These are phyloP conservation scores for Acanthurus leucopareius DNA, from an alignment of 2,797 vertebrate species.

Conservation along the genomic window DNA sequence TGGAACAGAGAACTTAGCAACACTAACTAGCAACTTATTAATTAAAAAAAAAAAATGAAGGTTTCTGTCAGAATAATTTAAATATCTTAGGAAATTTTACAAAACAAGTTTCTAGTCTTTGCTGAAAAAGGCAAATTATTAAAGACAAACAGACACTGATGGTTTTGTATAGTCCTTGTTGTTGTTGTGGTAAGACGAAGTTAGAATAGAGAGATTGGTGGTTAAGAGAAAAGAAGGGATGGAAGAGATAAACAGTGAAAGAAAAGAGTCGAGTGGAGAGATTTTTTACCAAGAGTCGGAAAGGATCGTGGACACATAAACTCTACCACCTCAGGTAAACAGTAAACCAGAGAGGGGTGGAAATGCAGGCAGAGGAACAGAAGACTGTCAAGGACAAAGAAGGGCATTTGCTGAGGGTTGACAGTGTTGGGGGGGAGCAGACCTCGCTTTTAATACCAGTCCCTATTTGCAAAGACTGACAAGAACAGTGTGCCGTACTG, in stretches of 20 bases:
- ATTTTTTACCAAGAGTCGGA: slow-evolving; percentile 20
- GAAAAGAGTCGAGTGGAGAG: slow-evolving; percentile 21
- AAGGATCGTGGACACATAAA: slow-evolving; percentile 39
- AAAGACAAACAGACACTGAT: neutral
- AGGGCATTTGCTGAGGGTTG: slow-evolving; percentile 58
- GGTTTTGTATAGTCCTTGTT: neutral
- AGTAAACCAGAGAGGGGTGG: slow-evolving; percentile 18
- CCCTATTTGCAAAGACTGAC: slow-evolving; percentile 39
- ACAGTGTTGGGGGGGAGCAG: slow-evolving; percentile 33
- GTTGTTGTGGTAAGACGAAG: neutral
- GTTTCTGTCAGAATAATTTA: neutral
- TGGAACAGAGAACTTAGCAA: neutral
- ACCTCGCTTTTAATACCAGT: slow-evolving; percentile 33
- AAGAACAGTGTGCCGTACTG: slow-evolving; percentile 31
- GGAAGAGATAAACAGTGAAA: slow-evolving; percentile 34
- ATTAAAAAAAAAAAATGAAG: neutral
- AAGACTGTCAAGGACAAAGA: slow-evolving; percentile 67
- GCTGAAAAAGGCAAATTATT: neutral
- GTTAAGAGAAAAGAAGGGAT: slow-evolving; percentile 38
- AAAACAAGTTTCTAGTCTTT: neutral
- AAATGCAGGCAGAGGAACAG: slow-evolving; percentile 23
- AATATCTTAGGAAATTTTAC: neutral
- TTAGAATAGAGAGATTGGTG: slow-evolving; percentile 40
- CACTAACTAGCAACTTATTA: too few species aligned
- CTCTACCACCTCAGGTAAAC: slow-evolving; percentile 50